Percentiles rank a stretch among this genome's conserved stretches.
Conservation (phyloP, 2,888 invertebrate genomes). For the Escarpia spicata region DNA sequence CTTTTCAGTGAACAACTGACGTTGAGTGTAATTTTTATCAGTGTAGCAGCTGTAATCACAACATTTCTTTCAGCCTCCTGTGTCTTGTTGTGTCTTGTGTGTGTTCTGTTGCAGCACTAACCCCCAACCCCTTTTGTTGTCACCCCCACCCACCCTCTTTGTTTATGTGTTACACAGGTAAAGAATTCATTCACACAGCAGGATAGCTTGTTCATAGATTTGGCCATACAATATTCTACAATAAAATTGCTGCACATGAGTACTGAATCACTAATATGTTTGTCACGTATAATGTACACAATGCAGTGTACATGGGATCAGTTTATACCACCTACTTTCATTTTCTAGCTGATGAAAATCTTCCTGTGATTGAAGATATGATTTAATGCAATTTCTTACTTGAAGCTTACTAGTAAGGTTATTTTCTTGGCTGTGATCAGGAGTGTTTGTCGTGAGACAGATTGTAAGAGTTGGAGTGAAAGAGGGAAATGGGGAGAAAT, state of each 20-base stretch:
- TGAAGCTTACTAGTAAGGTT: no score
- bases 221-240: background rate
- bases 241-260: background rate
- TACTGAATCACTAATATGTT: background rate
- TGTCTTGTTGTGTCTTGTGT: background rate
- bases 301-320: background rate
- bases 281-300: background rate
- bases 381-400: background rate
- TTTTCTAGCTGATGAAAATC: background rate
- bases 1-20: background rate
- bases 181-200: background rate
- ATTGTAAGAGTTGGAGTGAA: background rate
- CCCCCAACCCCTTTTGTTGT: background rate
- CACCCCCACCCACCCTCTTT: background rate
- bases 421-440: background rate
- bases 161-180: background rate
- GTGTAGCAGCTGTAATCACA: background rate
- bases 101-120: background rate
- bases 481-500: background rate
- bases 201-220: background rate
- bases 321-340: background rate
- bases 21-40: background rate
- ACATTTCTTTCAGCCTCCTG: background rate
- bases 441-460: background rate
- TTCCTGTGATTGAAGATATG: background rate